phyloP scores from a whole-genome alignment of 2,113 vertebrate species.

The Neodon shergylaensis region DNA sequence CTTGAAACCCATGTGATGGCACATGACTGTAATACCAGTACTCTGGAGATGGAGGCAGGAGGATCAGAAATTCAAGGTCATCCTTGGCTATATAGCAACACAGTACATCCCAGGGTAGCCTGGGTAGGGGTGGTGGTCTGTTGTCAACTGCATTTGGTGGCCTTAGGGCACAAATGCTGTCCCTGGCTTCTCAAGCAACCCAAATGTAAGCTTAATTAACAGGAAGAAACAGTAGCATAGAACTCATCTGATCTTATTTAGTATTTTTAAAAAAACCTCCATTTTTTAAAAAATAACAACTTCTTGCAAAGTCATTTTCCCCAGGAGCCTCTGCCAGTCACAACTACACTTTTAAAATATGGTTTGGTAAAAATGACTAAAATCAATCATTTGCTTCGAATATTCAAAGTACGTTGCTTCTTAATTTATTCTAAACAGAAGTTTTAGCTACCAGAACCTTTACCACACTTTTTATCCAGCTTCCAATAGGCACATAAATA shows the following conservation, averaged over 20 bases:
- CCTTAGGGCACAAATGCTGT: background rate
- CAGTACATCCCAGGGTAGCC: background rate
- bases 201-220: background rate
- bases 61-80: background rate
- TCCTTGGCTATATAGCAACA: background rate
- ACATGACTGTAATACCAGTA: background rate
- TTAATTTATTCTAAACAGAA: background rate
- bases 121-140: background rate
- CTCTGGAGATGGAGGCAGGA: background rate
- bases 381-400: background rate
- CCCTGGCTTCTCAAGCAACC: background rate
- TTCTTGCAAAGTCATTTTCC: background rate
- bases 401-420: background rate
- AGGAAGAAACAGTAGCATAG: background rate
- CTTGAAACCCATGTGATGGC: background rate
- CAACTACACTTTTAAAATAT: background rate
- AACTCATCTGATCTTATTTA: background rate
- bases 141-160: background rate
- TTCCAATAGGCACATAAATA: background rate
- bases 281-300: background rate
- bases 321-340: background rate
- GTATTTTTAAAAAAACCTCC: background rate
- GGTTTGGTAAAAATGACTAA: background rate
- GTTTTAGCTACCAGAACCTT: background rate
- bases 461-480: background rate